phyloP scores from a whole-genome alignment of 2,113 vertebrate species.

The Microcebus murinus region DNA sequence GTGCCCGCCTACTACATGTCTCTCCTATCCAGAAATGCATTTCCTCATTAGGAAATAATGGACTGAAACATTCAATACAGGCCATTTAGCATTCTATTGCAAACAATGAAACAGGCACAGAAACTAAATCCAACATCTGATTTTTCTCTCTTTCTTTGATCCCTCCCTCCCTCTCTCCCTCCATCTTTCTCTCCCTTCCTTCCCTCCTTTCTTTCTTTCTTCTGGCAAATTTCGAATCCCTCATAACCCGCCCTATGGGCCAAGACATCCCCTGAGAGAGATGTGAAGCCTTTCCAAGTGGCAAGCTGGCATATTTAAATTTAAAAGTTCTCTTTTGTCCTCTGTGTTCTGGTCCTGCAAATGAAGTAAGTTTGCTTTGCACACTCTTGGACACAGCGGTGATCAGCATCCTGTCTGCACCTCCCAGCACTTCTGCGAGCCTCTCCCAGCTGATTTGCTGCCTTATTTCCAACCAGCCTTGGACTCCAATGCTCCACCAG shows the following conservation, averaged over 20 bases:
- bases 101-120: background rate
- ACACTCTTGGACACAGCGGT: background rate
- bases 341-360: background rate
- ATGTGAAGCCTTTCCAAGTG: background rate
- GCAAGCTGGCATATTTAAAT: background rate
- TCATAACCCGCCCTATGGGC: background rate
- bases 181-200: too few species aligned
- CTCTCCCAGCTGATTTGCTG: conserved; percentile 58
- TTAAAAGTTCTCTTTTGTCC: background rate
- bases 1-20: accelerated
- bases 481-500: conserved; percentile 73
- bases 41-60: background rate
- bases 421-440: conserved; percentile 61
- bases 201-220: background rate
- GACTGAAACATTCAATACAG: background rate
- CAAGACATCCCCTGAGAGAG: background rate
- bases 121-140: background rate
- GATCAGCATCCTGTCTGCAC: background rate
- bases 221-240: background rate
- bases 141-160: background rate
- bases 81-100: background rate
- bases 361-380: background rate
- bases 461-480: conserved; percentile 67
- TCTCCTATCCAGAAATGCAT: background rate
- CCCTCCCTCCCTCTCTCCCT: background rate